A percentile compares a stretch with the other conserved stretches of the same genome.
Conservation (phyloP, 2,888 invertebrate species). For the Pardosa pseudoannulata region DNA sequence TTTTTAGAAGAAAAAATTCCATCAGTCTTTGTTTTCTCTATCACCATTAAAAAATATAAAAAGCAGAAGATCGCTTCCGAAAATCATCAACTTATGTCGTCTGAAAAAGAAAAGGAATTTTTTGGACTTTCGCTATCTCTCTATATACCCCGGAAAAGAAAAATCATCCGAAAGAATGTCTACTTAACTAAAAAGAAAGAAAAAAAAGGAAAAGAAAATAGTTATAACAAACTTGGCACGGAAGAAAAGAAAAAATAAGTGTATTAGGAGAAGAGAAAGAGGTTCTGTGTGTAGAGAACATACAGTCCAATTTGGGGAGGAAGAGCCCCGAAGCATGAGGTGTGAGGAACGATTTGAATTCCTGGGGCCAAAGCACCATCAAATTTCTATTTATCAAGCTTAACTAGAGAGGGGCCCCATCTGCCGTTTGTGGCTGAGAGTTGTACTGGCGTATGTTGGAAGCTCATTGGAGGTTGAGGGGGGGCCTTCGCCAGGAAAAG, state of each 20-base stretch:
- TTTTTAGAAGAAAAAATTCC: too few species aligned
- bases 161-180: background rate
- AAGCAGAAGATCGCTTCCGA: background rate
- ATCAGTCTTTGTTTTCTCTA: too few species aligned
- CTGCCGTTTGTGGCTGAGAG: constrained; percentile 44
- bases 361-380: constrained; percentile 62
- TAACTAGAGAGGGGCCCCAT: constrained; percentile 56
- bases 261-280: background rate
- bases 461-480: constrained; percentile 10
- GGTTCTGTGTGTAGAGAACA: background rate
- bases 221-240: background rate
- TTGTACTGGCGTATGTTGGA: constrained; percentile 26
- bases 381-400: constrained; percentile 71
- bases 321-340: background rate
- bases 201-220: background rate
- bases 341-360: constrained; percentile 58
- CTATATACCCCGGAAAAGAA: background rate
- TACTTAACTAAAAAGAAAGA: constrained; percentile 1
- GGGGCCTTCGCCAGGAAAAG: background rate
- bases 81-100: background rate
- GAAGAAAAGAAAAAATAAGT: background rate
- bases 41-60: background rate
- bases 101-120: background rate
- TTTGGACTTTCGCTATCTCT: background rate
- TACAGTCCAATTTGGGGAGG: background rate